phyloP scores from a whole-genome alignment of 2,797 vertebrate species.

The Lithobates pipiens region DNA sequence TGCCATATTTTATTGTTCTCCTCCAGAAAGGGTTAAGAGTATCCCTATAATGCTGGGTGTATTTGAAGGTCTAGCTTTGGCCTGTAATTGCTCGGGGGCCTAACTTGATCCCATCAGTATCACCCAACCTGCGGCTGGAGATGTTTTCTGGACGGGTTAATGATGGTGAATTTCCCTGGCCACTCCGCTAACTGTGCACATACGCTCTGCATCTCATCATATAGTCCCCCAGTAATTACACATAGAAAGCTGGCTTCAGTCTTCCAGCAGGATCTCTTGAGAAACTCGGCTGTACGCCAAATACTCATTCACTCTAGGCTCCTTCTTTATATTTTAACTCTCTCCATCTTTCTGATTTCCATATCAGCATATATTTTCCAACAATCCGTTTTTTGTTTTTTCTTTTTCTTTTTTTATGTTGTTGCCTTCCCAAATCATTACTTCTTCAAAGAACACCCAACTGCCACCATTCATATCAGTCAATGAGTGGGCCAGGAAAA shows the following conservation, averaged over 20 bases:
- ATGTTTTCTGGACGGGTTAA: slow-evolving; percentile 49
- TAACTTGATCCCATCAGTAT: slow-evolving; percentile 21
- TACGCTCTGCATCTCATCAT: slow-evolving; percentile 53
- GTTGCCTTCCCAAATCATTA: not conserved
- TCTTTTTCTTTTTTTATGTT: not conserved
- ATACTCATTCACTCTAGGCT: not conserved
- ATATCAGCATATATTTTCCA: slow-evolving; percentile 19
- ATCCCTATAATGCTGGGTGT: slow-evolving; percentile 11
- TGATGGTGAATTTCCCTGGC: slow-evolving; percentile 59
- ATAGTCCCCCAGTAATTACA: slow-evolving; percentile 57
- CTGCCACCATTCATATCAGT: not conserved
- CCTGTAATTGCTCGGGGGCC: slow-evolving; percentile 52
- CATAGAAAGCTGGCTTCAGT: slow-evolving; percentile 50
- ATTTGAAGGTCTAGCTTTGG: not conserved
- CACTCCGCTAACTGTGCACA: slow-evolving; percentile 43
- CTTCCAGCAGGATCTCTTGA: slow-evolving; percentile 46
- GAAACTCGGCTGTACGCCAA: slow-evolving; percentile 9
- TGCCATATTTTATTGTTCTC: slow-evolving; percentile 4
- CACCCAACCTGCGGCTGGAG: slow-evolving; percentile 4
- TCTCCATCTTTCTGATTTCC: slow-evolving; percentile 16
- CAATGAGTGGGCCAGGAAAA: too few relatives aligned
- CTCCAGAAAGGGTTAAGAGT: slow-evolving; percentile 19
- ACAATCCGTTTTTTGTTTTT: not conserved
- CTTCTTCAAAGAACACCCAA: not conserved
- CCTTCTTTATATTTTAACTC: slow-evolving; percentile 7